These are phyloP conservation scores for Zoanthus gigantus DNA, from an alignment of 92 coral and sea anemone species.

Conservation along the genomic window DNA sequence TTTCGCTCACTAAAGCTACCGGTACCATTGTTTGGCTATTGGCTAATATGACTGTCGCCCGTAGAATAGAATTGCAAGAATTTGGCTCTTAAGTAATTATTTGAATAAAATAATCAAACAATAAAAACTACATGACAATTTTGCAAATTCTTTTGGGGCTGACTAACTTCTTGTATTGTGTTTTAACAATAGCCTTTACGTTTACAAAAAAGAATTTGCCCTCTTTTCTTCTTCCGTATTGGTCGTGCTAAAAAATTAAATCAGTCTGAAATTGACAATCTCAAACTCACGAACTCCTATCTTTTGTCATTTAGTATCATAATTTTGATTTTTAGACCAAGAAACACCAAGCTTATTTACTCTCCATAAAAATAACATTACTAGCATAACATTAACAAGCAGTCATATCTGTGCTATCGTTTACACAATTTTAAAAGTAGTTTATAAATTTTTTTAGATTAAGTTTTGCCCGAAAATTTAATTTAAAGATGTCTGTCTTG, in stretches of 20 bases:
- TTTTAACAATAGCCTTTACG: not conserved
- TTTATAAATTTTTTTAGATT: too few species aligned
- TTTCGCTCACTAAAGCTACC: not conserved
- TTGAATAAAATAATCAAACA: not conserved
- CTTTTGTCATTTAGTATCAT: too few species aligned
- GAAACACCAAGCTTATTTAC: too few species aligned
- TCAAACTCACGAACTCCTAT: not conserved
- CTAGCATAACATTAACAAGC: too few species aligned
- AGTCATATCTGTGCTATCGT: too few species aligned
- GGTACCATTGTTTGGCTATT: not conserved
- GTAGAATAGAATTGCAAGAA: not conserved
- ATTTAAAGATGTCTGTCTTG: too few species aligned
- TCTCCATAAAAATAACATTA: too few species aligned
- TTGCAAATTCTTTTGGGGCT: not conserved
- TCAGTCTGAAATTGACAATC: not conserved
- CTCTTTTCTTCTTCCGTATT: not conserved
- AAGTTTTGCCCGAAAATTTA: too few species aligned
- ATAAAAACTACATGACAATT: not conserved
- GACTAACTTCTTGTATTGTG: not conserved
- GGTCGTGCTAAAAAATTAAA: not conserved
- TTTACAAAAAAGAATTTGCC: not conserved
- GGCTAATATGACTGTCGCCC: not conserved
- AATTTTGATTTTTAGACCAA: too few species aligned
- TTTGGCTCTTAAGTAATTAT: not conserved
- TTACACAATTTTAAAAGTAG: too few species aligned